Percentiles rank a stretch among this genome's conserved stretches.
Conservation (phyloP, 2,888 invertebrate genomes). For the Drosophila tripunctata region DNA sequence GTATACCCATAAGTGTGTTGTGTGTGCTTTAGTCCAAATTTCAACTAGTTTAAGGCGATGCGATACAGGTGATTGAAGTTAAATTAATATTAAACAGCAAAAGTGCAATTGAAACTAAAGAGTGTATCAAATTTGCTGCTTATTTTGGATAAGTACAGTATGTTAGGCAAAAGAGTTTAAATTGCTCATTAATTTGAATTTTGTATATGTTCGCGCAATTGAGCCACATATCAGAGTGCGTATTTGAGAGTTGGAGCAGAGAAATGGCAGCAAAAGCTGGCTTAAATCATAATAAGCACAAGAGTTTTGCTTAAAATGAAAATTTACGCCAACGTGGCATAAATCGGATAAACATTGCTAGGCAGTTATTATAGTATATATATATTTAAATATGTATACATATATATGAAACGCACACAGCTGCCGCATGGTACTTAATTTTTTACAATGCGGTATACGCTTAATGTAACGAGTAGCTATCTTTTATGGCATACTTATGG, state of each 20-base stretch:
- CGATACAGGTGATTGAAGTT: not conserved
- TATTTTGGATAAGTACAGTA: too few species aligned
- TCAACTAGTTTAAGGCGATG: not conserved
- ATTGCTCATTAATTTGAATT: too few species aligned
- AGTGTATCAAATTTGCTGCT: too few species aligned
- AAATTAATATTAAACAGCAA: not conserved
- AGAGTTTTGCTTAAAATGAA: slow-evolving; percentile 26
- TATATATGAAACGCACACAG: slow-evolving; percentile 22
- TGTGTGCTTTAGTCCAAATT: not conserved
- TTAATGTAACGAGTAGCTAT: slow-evolving; percentile 48
- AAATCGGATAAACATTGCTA: slow-evolving; percentile 46
- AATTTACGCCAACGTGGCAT: slow-evolving; percentile 45
- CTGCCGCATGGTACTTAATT: slow-evolving; percentile 55
- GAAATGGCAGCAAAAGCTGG: slow-evolving; percentile 7
- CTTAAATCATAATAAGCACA: slow-evolving; percentile 64
- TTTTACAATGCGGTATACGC: slow-evolving; percentile 51
- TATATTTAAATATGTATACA: too few species aligned
- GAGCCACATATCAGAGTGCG: not conserved
- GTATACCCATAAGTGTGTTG: too few species aligned
- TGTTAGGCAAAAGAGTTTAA: too few species aligned
- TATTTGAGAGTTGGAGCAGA: not conserved
- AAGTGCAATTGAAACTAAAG: not conserved
- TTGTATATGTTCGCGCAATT: not conserved
- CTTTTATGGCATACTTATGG: slow-evolving; percentile 55
- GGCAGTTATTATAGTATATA: slow-evolving; percentile 36